Percentiles rank a stretch among this genome's conserved stretches.
phyloP scores from a whole-genome alignment of 2,888 invertebrate genomes.

The Seira musarum region DNA sequence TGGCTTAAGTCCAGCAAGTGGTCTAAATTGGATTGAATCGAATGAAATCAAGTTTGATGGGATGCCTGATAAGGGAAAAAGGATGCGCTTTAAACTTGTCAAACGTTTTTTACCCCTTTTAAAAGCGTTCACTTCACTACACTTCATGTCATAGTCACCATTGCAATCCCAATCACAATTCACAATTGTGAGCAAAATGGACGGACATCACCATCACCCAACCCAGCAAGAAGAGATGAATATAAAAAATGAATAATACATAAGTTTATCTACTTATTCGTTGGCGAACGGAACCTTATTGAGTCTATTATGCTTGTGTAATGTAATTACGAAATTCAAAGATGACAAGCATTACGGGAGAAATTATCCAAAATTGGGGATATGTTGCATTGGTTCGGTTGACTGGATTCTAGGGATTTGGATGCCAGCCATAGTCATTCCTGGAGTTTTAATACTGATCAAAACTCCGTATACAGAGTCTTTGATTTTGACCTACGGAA shows the following conservation, averaged over 20 bases:
- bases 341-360: background rate
- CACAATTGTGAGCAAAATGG: too few relatives aligned
- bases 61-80: constrained; percentile 44
- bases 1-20: constrained; percentile 55
- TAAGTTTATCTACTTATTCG: background rate
- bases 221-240: background rate
- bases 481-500: too few relatives aligned
- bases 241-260: background rate
- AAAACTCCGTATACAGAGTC: too few relatives aligned
- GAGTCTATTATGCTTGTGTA: background rate
- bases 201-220: background rate
- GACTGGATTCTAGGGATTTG: too few relatives aligned
- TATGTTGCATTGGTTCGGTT: too few relatives aligned
- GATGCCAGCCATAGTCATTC: too few relatives aligned
- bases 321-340: background rate
- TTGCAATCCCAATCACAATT: too few relatives aligned
- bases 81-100: constrained; percentile 55
- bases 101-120: constrained; percentile 35
- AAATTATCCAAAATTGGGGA: too few relatives aligned
- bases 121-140: background rate
- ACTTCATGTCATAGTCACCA: background rate
- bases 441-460: too few relatives aligned
- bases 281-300: background rate
- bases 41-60: constrained; percentile 54
- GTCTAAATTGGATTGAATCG: constrained; percentile 59